Conservation (phyloP, 2,797 vertebrate genomes). For the Danionella dracula region DNA sequence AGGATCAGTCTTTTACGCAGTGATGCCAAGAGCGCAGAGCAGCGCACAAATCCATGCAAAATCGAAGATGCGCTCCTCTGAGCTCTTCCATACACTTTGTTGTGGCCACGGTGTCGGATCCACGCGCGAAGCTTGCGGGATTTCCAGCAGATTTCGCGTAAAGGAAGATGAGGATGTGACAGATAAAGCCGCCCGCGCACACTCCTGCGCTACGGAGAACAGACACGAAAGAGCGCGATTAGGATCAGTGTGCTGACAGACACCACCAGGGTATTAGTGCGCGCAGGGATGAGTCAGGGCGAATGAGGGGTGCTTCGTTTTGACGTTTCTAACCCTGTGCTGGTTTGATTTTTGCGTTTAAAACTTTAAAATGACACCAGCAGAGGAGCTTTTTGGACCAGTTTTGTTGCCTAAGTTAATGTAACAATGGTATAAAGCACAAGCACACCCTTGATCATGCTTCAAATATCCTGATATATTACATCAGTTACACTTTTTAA, state of each 20-base stretch:
- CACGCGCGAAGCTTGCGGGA: background rate
- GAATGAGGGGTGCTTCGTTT: background rate
- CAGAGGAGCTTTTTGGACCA: background rate
- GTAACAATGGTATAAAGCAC: too few species aligned
- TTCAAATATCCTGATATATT: too few species aligned
- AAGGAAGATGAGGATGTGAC: background rate
- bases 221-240: background rate
- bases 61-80: slow-evolving; percentile 15
- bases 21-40: slow-evolving; percentile 63
- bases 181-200: background rate
- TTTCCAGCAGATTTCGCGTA: background rate
- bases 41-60: slow-evolving; percentile 36
- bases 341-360: background rate
- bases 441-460: too few species aligned
- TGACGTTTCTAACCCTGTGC: background rate
- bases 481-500: too few species aligned
- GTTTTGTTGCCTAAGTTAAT: too few species aligned
- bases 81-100: slow-evolving; percentile 16
- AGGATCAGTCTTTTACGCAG: slow-evolving; percentile 66
- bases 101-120: background rate
- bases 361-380: background rate
- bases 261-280: background rate
- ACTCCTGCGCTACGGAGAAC: background rate
- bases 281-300: background rate
- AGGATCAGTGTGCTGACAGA: background rate